A percentile compares a stretch with the other conserved stretches of the same genome.
These are phyloP conservation scores for Philaethria dido DNA, from an alignment of 2,888 invertebrate genomes.

Conservation along the genomic window DNA sequence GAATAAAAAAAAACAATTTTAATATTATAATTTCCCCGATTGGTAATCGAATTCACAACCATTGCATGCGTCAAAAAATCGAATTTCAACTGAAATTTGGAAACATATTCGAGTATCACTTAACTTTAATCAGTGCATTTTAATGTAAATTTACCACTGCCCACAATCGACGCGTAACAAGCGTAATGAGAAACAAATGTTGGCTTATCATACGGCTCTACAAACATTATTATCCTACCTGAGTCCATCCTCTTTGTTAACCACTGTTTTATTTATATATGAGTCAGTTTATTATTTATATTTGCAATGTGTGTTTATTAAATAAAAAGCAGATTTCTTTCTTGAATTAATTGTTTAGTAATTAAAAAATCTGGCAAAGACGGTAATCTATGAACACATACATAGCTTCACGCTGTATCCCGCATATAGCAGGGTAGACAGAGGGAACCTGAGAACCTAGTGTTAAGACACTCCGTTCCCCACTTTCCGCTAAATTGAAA, in stretches of 20 bases:
- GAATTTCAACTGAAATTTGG: background rate
- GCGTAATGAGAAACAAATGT: slow-evolving; percentile 63
- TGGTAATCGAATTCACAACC: too few species aligned
- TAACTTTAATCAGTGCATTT: slow-evolving; percentile 22
- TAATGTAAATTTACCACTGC: slow-evolving; percentile 30
- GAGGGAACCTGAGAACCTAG: too few species aligned
- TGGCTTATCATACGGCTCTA: slow-evolving; percentile 52
- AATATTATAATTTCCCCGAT: too few species aligned
- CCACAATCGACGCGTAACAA: slow-evolving; percentile 28
- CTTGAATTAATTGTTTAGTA: background rate
- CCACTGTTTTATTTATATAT: slow-evolving; percentile 4
- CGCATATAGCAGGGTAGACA: too few species aligned
- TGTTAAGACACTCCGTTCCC: too few species aligned
- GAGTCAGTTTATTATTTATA: background rate
- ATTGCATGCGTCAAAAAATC: background rate
- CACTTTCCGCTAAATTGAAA: too few species aligned
- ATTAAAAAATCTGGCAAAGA: too few species aligned
- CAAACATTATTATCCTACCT: slow-evolving; percentile 47
- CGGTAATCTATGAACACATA: too few species aligned
- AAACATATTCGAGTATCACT: background rate
- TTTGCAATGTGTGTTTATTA: background rate
- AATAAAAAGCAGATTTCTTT: background rate
- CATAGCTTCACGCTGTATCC: too few species aligned
- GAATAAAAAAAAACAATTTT: too few species aligned
- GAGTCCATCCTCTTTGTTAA: slow-evolving; percentile 22